Conservation (phyloP, 2,888 invertebrate genomes). For the Melinaea menophilus region DNA sequence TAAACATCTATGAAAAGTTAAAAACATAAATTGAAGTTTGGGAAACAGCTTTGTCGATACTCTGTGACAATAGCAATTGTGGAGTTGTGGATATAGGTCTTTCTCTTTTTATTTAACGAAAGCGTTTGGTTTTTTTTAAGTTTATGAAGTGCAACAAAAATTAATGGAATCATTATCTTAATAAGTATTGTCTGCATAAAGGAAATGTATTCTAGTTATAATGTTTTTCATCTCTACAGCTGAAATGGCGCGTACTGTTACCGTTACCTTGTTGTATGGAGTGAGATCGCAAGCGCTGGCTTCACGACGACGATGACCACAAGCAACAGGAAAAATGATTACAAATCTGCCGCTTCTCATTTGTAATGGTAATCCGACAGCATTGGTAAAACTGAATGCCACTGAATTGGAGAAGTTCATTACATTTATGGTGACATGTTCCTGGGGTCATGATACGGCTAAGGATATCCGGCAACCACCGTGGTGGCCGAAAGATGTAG, state of each 20-base stretch:
- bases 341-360: constrained; percentile 85
- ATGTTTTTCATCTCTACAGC: constrained; percentile 38
- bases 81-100: constrained; percentile 43
- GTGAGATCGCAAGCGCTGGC: constrained; percentile 65
- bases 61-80: constrained; percentile 30
- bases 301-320: constrained; percentile 67
- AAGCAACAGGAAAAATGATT: constrained; percentile 78
- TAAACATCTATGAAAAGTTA: no score
- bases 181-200: constrained; percentile 32
- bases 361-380: constrained; percentile 83
- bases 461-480: constrained; percentile 79
- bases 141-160: constrained; percentile 43
- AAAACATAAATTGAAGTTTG: neutral
- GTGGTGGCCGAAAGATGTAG: constrained; percentile 84
- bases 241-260: constrained; percentile 51
- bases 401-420: constrained; percentile 83
- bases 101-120: constrained; percentile 61
- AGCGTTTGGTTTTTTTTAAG: constrained; percentile 55
- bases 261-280: constrained; percentile 56
- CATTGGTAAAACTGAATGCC: constrained; percentile 79
- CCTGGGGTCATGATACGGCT: constrained; percentile 80
- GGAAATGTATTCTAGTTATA: constrained; percentile 40
- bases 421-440: constrained; percentile 87
- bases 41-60: constrained; percentile 2
- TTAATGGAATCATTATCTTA: constrained; percentile 33